A percentile compares a stretch with the other conserved stretches of the same genome.
phyloP scores from a whole-genome alignment of 1,140 invertebrate species.

The Grapholita molesta region DNA sequence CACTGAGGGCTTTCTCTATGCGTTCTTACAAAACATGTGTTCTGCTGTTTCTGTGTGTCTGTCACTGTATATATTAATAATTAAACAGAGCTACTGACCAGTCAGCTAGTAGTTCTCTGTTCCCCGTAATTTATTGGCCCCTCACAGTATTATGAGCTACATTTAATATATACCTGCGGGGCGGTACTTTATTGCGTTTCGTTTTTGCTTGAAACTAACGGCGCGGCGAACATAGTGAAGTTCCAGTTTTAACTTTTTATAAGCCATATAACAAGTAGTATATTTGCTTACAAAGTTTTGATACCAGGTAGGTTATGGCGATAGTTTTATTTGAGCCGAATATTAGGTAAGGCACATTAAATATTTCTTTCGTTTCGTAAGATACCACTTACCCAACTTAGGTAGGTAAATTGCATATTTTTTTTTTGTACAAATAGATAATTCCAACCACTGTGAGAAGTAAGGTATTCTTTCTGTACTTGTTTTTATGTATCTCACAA shows the following conservation, averaged over 20 bases:
- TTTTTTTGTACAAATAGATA: no score
- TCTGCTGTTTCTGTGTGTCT: not conserved
- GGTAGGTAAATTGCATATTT: no score
- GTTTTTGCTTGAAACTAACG: not conserved
- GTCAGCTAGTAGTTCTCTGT: constrained; percentile 5
- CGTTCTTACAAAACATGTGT: not conserved
- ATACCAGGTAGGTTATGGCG: no score
- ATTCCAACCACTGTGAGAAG: no score
- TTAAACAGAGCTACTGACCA: constrained; percentile 13
- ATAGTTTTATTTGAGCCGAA: no score
- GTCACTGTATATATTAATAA: not conserved
- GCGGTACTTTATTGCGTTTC: not conserved
- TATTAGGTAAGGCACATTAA: no score
- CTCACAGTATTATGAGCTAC: constrained; percentile 6
- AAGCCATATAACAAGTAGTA: no score
- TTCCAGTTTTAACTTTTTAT: not conserved
- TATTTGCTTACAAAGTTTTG: no score
- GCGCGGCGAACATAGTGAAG: not conserved
- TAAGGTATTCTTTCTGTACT: no score
- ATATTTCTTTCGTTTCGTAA: no score
- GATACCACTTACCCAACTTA: no score
- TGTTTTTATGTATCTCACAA: no score
- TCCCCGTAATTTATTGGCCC: not conserved
- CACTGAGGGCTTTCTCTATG: not conserved
- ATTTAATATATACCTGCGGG: constrained; percentile 10